Base-by-base conservation (phyloP, 2,113 vertebrate genomes). In the Piprites chloris region DNA sequence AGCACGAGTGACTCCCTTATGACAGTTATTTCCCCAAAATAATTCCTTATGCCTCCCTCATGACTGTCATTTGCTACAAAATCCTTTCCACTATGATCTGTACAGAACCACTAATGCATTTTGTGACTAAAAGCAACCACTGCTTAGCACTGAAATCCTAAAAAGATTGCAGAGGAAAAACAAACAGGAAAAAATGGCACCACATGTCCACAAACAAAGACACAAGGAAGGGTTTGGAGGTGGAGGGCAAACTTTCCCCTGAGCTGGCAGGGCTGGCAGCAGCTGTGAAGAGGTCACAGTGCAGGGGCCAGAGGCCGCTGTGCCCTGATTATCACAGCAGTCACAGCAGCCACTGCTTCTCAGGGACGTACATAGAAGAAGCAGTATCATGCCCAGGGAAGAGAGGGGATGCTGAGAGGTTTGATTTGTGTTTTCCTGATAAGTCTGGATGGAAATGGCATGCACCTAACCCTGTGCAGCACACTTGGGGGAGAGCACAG, bases 1-100 rank as follows among this genome's bases (percentile, higher is more conserved):
- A 91, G 33, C 67, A 76, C 33, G 85, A 95, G 81, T 87, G 91
- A 88, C 56, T 95, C 85, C 79, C 78, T 89, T 93, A 85, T 42
- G n/a, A 80, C 76, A 91, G 69, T 77, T 96, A 88, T 78, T 95
- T 80, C 78, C 78, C 66, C 1, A 91, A 94, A 96, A 96, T 73
- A 87, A 83, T 93, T 93, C n/a, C 81, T 91, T 91, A 89, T 95
- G 65, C 61, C 72, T 92, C 87, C 66, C 83, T 89, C 53, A 28
- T 93, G 84, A 80, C 83, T 97, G 68, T 78, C 73, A 92, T 94
- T 92, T 93, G 53, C 89, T 90, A 72, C 71, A 94, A 95, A 95
- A 91, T 86, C 27, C 62, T 85, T 95, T 93, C 74, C 58, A 87
- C 72, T 81, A 30, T 76, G 83, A 90, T 86, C 42, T 1, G 3